Base-by-base conservation (phyloP, 2,113 vertebrate genomes). In the Desmodus rotundus region DNA sequence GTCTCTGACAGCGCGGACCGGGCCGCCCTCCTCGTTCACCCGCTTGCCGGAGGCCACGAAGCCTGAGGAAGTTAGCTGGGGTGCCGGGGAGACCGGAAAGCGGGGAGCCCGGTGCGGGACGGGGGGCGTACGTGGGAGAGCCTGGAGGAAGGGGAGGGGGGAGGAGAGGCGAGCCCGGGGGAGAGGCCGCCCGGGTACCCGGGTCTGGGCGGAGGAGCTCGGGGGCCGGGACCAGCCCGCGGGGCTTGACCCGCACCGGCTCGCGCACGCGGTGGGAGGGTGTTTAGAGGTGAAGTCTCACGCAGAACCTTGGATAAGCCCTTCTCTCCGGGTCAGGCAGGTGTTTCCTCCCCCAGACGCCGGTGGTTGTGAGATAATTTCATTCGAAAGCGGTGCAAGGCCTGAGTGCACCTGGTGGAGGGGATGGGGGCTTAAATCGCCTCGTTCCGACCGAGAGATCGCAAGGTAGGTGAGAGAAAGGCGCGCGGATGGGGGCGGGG, bases 201-300 rank as follows among this genome's bases (percentile, higher is more conserved):
- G 0, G 3, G 38, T 19, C 7, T 8, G 7, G 50, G 33, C 41
- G 61, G 72, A 28, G 61, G 58, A 31, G 58, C n/a, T 13, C 12
- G 1, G 26, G 56, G 7, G 3, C n/a, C 47, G 20, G 0, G 38
- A 11, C 33, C 8, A 31, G 24, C 58, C 8, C 3, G 28, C 6
- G 3, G 15, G 5, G 6, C 54, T 24, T 7, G 3, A 4, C 14
- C 6, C 31, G 56, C 24, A 38, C 26, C 9, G 7, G 77, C 33
- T 22, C 24, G 8, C 9, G 11, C 1, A 56, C 20, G 43, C 15
- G 45, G 65, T 2, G 26, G 7, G 41, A 43, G 43, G 41, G 43
- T 7, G 58, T 17, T 8, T 4, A 10, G 85, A 70, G 50, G n/a
- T 10, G 76, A n/a, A 38, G 43, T 61, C 63, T 45, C 26, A 8